A percentile compares a stretch with the other conserved stretches of the same genome.
phyloP scores from a whole-genome alignment of 2,888 invertebrate species.

The Tipula confusa region DNA sequence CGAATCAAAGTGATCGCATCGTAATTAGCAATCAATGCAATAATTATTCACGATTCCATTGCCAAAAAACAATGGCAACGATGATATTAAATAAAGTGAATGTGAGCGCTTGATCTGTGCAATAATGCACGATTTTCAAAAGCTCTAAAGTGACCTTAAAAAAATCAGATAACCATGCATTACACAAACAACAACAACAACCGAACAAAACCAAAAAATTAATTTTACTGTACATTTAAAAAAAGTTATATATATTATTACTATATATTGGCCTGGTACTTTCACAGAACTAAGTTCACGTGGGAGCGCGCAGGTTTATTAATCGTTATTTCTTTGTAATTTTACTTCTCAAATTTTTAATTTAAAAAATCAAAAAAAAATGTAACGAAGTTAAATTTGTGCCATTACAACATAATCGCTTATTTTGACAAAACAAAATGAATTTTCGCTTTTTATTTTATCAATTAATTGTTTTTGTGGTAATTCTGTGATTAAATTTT shows the following conservation, averaged over 20 bases:
- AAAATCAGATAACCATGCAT: background rate
- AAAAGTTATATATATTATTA: background rate
- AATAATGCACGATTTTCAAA: background rate
- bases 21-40: background rate
- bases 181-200: background rate
- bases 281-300: background rate
- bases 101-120: background rate
- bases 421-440: background rate
- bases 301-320: background rate
- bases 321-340: background rate
- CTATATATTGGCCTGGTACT: background rate
- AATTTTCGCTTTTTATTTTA: background rate
- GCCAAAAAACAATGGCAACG: background rate
- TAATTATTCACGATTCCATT: background rate
- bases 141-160: slow-evolving; percentile 12
- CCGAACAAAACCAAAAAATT: background rate
- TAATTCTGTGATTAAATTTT: background rate
- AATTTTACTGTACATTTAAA: background rate
- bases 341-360: background rate
- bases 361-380: background rate
- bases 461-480: background rate
- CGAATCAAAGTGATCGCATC: slow-evolving; percentile 58
- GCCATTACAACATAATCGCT: background rate
- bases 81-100: slow-evolving; percentile 3
- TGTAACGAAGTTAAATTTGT: background rate